Evolutionary conservation across 1,140 invertebrate species (phyloP), one percentile per base, ranked within the genome.

Genomic region (Aporrectodea caliginosa): DNA sequence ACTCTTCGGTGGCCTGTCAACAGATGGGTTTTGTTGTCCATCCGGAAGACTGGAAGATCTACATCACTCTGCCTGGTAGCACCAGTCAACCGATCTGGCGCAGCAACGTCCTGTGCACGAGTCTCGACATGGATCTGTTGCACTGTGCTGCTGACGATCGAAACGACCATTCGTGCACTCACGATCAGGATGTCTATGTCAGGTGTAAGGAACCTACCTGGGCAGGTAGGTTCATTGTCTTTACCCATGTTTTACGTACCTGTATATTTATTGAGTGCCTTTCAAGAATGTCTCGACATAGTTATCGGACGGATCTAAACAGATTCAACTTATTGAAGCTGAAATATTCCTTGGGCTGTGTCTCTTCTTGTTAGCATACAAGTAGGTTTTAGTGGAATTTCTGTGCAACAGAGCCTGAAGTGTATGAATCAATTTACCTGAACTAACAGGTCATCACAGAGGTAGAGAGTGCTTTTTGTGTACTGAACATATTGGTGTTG

Each of bases 1-100:
- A 96, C 83, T 96, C 98, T 1, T 93, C 95, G 0, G 87, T 99
- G 30, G 96, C 95, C 0, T 99, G 98, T 86, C 94, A 98, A 89
- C 96, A 98, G 88, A 87, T 99, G 78, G 98, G 98, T 0, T 90
- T 96, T 73, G 94, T 94, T 0, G 90, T 98, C 2, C 96, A 99
- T 88, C 95, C 95, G 0, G 91, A 94, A 78, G 95, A 98, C 88
- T 98, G 97, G 94, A 91, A 92, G 94, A 88, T 88, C 22, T 81
- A 85, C 80, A 76, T 78, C 27, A 84, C 82, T 33, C 81, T 82
- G 32, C 79, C 81, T 2, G 80, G 82, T 0, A 73, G 78, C 27
- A 77, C 82, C 16, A 81, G 82, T 22, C 79, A 84, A 29, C 83
- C 82, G 1, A 88, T 90, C 30, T 81, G 89, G 71, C 81, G 90